These are phyloP conservation scores for Etheostoma perlongum DNA, from an alignment of 2,797 vertebrate genomes.

Conservation along the genomic window DNA sequence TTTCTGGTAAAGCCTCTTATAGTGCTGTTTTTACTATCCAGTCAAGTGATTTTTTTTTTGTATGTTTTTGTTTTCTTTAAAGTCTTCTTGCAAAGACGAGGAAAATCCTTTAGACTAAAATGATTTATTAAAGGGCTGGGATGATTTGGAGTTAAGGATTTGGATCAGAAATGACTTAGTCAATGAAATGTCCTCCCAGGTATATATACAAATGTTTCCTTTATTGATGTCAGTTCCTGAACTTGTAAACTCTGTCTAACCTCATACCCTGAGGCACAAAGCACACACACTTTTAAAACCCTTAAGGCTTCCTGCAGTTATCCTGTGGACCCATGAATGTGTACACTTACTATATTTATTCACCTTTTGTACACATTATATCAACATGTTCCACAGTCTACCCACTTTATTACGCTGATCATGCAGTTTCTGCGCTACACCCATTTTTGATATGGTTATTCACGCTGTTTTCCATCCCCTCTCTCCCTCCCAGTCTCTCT, in stretches of 20 bases:
- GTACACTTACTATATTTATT: constrained; percentile 53
- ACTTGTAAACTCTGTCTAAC: constrained; percentile 69
- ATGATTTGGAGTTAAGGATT: constrained; percentile 36
- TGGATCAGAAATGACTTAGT: constrained; percentile 8
- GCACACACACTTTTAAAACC: constrained; percentile 29
- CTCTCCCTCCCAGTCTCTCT: neutral
- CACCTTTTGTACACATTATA: constrained; percentile 56
- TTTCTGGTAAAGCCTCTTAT: constrained; percentile 76
- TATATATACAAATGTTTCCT: neutral
- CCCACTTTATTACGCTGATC: constrained; percentile 52
- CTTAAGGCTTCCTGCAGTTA: constrained; percentile 48
- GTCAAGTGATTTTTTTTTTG: constrained; percentile 56
- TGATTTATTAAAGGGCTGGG: constrained; percentile 22
- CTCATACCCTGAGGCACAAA: constrained; percentile 46
- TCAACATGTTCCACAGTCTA: constrained; percentile 50
- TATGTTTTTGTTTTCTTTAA: constrained; percentile 42
- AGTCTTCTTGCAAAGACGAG: constrained; percentile 50
- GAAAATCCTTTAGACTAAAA: constrained; percentile 40
- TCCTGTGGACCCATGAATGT: constrained; percentile 34
- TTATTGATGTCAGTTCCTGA: constrained; percentile 59
- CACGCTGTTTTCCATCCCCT: constrained; percentile 37
- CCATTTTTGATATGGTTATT: constrained; percentile 35
- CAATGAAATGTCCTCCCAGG: constrained; percentile 25
- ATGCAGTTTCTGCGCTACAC: constrained; percentile 25
- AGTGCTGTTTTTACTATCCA: constrained; percentile 59